Percentiles rank a stretch among this genome's conserved stretches.
Evolutionary conservation across 2,888 invertebrate species (phyloP).

Genomic region (Conus canariensis): DNA sequence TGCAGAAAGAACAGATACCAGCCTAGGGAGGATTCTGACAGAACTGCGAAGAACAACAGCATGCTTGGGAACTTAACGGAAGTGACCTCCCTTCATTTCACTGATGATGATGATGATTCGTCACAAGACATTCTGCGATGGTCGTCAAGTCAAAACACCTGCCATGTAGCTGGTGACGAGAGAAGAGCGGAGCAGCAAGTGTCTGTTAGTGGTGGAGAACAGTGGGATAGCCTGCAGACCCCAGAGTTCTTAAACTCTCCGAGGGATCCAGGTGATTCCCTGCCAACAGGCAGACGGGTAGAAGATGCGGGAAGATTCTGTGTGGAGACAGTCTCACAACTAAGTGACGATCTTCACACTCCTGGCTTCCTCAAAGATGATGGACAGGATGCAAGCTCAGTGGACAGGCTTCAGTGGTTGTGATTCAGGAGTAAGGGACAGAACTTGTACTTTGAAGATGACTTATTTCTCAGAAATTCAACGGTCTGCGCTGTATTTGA

Average conservation of each 20-base stretch:
- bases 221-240: constrained; percentile 7
- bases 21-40: background rate
- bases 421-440: too few relatives aligned
- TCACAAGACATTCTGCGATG: background rate
- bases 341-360: background rate
- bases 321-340: background rate
- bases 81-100: background rate
- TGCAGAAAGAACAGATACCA: background rate
- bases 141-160: background rate
- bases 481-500: too few relatives aligned
- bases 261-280: background rate
- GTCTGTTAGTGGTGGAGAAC: background rate
- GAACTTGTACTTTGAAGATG: too few relatives aligned
- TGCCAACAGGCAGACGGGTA: background rate
- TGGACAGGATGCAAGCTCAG: background rate
- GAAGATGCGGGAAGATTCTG: background rate
- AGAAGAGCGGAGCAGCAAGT: background rate
- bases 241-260: background rate
- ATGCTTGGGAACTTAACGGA: background rate
- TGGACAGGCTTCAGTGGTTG: background rate
- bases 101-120: background rate
- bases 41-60: background rate
- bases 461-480: too few relatives aligned
- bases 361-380: background rate
- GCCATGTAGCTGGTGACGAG: background rate